Evolutionary conservation across 2,888 invertebrate species (phyloP).

Genomic region (Coenonympha arcania): DNA sequence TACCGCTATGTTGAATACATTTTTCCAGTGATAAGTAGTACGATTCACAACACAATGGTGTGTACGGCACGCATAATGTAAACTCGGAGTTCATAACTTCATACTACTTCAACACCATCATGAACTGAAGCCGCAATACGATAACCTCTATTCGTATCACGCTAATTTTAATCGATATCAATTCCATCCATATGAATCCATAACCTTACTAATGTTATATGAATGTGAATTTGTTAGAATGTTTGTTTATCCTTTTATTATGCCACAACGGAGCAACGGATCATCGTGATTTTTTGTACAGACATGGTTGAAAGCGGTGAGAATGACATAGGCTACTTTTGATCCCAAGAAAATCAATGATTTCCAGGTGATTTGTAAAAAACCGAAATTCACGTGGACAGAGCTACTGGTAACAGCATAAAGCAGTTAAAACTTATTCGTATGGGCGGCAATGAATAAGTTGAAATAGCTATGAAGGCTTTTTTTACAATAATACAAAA

Average conservation of each 20-base stretch:
- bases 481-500: neutral
- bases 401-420: neutral
- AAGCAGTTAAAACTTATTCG: neutral
- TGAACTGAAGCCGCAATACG: constrained; percentile 40
- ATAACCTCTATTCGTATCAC: neutral
- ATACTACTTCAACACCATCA: constrained; percentile 42
- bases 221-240: no score
- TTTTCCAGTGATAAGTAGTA: constrained; percentile 30
- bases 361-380: neutral
- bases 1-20: constrained; percentile 13
- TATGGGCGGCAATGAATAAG: neutral
- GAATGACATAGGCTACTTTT: no score
- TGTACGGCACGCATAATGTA: constrained; percentile 39
- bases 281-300: no score
- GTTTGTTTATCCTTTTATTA: no score
- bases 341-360: neutral
- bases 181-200: no score
- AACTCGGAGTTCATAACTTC: constrained; percentile 42
- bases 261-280: no score
- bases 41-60: constrained; percentile 38
- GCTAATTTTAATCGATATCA: no score
- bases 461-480: neutral
- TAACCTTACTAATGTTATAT: no score
- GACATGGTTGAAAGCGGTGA: no score
- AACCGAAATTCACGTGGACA: neutral